Evolutionary conservation across 2,113 vertebrate genomes (phyloP), one percentile per base, ranked within the genome.

Genomic region (Marmota flaviventris): DNA sequence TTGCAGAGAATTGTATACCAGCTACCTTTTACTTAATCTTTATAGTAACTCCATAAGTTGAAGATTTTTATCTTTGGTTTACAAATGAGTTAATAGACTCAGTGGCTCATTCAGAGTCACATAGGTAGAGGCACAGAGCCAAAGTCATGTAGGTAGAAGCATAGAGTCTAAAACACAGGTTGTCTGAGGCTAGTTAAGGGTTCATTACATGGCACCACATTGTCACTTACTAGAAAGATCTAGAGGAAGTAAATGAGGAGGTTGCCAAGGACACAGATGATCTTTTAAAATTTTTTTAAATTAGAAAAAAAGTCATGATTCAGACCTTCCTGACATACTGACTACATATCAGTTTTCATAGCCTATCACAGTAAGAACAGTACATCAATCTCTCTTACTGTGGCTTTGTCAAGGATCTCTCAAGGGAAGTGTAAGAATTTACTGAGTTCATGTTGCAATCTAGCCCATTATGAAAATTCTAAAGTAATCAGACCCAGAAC

Each of bases 331-430:
- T 72, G 73, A 34, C 45, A 20, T 53, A 61, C 79, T 83, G 72
- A 86, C 56, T 51, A 11, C 25, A 42, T 22, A 86, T 58, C 22
- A 72, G 63, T 69, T 91, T 91, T 65, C 73, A 37, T 27, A 12
- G 70, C 6, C 51, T 27, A 92, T 34, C 39, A 63, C 65, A 91
- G 9, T 53, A 63, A 12, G 29, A n/a, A 69, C 39, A 34, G 45
- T 88, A 67, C 84, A 93, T 97, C 96, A 95, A 97, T 93, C 88
- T 98, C 85, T 77, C 32, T 96, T 89, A 72, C 79, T 86, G 51
- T 22, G 81, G 48, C 85, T 93, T 97, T 97, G 96, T 98, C 98
- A 97, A 98, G 96, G 92, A 58, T 53, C 85, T 98, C 97, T 96
- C 94, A 72, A 86, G 94, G 96, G 94, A 97, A 61, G 79, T 97